phyloP scores from a whole-genome alignment of 1,140 invertebrate genomes.

The Frieseomelitta varia region DNA sequence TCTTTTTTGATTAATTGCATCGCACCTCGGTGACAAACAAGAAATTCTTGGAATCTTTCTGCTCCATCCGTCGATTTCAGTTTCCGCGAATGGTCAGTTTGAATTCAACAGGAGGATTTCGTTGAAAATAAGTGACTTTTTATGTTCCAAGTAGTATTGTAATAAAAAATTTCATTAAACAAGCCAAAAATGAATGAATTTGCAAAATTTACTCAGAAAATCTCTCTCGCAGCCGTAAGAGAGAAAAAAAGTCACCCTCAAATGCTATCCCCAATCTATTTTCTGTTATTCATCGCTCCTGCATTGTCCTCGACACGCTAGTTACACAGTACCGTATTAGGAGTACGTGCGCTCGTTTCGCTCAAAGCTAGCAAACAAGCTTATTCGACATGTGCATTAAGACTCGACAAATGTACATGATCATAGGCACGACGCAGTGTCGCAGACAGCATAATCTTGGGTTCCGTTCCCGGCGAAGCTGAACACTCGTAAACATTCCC shows the following conservation, averaged over 20 bases:
- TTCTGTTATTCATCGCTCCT: background rate
- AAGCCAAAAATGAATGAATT: background rate
- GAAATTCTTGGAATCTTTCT: background rate
- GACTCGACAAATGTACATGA: background rate
- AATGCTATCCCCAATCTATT: background rate
- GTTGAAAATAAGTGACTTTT: background rate
- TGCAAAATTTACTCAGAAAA: background rate
- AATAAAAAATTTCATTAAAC: too few species aligned
- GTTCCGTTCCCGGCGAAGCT: constrained; percentile 9
- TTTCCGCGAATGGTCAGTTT: background rate
- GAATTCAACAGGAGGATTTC: background rate
- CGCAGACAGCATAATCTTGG: constrained; percentile 24
- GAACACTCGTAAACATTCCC: constrained; percentile 76
- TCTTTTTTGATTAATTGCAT: background rate
- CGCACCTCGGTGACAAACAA: background rate
- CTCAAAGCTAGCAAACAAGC: background rate
- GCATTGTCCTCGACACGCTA: background rate
- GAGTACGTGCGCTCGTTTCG: background rate
- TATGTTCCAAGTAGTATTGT: too few species aligned
- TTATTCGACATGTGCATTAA: background rate
- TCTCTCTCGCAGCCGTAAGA: background rate
- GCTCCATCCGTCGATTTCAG: background rate
- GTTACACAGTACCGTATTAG: background rate
- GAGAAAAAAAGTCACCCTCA: background rate
- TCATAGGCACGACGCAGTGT: background rate